Evolutionary conservation across 2,888 invertebrate genomes (phyloP), one percentile per base, ranked within the genome.

Genomic region (Acleris holmiana): DNA sequence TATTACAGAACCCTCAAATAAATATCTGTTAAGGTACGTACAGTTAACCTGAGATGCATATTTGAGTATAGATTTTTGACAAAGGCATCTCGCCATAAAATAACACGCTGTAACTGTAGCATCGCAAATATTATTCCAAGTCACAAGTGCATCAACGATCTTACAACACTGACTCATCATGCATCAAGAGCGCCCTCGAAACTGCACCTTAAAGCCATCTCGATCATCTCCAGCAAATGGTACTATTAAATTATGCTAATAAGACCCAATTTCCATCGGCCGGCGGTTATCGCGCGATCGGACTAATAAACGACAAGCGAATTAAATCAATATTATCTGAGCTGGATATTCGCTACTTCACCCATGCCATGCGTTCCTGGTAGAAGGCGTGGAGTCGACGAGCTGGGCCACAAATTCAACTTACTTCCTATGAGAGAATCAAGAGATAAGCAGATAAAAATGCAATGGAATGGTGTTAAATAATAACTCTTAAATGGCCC

Each of bases 171-270:
- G 49, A 54, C 48, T 62, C 62, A 54, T 61, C 58, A 18, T 56
- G 17, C 50, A 55, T 46, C 48, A 53, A 29, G 56, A 29, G 44
- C 19, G 57, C 68, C 67, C 50, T 51, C 60, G 18, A 71, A 71
- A 67, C 57, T 67, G 66, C 46, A 66, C 70, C 62, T 64, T 68
- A 71, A 53, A 53, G 60, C 51, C 66, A 68, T 63, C 67, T 59
- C 59, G 58, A 69, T 69, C 66, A 69, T 71, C 68, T 68, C 64
- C 66, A 68, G 74, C 71, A 71, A 72, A 70, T 70, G 69, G 69
- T 74, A 70, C 73, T 71, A 75, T 74, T 76, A 64, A 76, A 74
- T 76, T 80, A 83, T 77, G 79, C 71, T 78, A 82, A 83, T 81
- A 76, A 76, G 80, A 75, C 74, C 73, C 58, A 63, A 64, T 67